Evolutionary conservation across 2,797 vertebrate genomes (phyloP).

Genomic region (Pteronotus mesoamericanus): DNA sequence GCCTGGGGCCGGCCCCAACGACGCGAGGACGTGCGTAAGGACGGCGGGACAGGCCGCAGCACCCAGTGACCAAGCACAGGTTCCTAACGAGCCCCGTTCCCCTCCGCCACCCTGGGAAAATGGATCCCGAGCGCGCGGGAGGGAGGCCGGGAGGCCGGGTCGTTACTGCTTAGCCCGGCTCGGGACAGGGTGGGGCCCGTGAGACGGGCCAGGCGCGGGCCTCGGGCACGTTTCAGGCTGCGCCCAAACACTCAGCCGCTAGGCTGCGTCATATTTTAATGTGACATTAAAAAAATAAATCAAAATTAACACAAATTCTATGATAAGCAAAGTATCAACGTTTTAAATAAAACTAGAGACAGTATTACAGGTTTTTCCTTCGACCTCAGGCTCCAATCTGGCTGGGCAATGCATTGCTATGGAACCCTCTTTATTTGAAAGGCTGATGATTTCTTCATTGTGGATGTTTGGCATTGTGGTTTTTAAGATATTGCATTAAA

Average conservation of each 20-base stretch:
- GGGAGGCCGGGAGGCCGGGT: too few species aligned
- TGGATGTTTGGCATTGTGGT: not conserved
- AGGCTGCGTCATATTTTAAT: not conserved
- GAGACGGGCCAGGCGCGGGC: not conserved
- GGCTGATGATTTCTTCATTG: not conserved
- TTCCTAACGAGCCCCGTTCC: not conserved
- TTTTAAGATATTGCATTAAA: not conserved
- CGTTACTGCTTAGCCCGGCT: too few species aligned
- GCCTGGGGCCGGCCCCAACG: too few species aligned
- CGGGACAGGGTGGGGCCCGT: not conserved
- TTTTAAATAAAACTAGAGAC: not conserved
- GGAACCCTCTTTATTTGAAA: not conserved
- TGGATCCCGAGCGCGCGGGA: not conserved
- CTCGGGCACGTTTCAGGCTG: not conserved
- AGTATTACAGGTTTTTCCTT: not conserved
- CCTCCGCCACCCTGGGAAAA: not conserved
- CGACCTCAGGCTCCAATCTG: not conserved
- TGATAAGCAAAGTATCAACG: not conserved
- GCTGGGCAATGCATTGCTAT: not conserved
- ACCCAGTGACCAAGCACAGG: not conserved
- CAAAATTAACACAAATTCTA: not conserved
- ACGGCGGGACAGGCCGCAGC: not conserved
- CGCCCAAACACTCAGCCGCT: not conserved
- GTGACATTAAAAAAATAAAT: not conserved
- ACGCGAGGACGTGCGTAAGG: rapidly evolving